Evolutionary conservation across 2,888 invertebrate species (phyloP).

Genomic region (Idaea dimidiata): DNA sequence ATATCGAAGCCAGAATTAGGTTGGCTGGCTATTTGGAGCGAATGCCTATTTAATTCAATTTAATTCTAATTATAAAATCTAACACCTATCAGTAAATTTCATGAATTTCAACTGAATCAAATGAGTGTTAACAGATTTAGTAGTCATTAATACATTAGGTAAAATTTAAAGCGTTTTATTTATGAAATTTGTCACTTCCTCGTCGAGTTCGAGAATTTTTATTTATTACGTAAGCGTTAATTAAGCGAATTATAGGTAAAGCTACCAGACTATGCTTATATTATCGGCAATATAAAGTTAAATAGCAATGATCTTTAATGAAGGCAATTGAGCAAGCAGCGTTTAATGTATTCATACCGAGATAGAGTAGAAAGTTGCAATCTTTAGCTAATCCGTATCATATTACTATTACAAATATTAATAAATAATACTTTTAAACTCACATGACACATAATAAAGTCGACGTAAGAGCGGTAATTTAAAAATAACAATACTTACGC

Average conservation of each 20-base stretch:
- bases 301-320: neutral
- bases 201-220: neutral
- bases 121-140: neutral
- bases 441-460: too few species aligned
- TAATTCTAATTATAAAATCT: constrained; percentile 18
- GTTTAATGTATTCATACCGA: neutral
- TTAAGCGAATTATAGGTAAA: neutral
- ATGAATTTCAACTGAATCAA: neutral
- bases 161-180: neutral
- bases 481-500: too few species aligned
- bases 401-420: too few species aligned
- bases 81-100: constrained; percentile 6
- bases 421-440: too few species aligned
- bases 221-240: neutral
- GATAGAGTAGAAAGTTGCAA: neutral
- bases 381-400: neutral
- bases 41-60: constrained; percentile 24
- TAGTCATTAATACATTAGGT: neutral
- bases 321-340: neutral
- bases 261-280: neutral
- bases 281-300: neutral
- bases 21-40: constrained; percentile 29
- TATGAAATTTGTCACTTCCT: too few species aligned
- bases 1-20: constrained; percentile 29
- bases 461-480: too few species aligned